A percentile compares a stretch with the other conserved stretches of the same genome.
Conservation (phyloP, 2,888 invertebrate species). For the Habrosyne pyritoides region DNA sequence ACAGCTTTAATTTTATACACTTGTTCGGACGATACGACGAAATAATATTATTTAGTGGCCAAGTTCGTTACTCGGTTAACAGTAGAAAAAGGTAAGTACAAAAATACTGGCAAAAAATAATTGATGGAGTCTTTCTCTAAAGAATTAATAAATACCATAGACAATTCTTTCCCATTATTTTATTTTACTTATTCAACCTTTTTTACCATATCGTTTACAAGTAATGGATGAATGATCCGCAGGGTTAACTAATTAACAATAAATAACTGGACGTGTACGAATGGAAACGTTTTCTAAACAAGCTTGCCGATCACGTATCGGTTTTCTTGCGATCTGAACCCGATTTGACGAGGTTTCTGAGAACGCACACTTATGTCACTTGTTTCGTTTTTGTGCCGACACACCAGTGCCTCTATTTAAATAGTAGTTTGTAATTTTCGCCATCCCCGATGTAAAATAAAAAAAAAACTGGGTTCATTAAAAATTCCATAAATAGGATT, state of each 20-base stretch:
- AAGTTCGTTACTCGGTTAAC: background rate
- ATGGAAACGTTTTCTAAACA: slow-evolving; percentile 38
- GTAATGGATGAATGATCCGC: slow-evolving; percentile 6
- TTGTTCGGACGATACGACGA: slow-evolving; percentile 11
- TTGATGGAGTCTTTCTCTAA: background rate
- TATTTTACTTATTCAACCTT: too few species aligned
- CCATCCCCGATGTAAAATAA: background rate
- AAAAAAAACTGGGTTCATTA: background rate
- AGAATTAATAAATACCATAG: too few species aligned
- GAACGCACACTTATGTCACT: slow-evolving; percentile 38
- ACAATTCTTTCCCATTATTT: too few species aligned
- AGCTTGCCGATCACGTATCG: slow-evolving; percentile 51
- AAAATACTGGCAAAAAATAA: background rate
- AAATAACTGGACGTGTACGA: slow-evolving; percentile 15
- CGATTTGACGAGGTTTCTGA: slow-evolving; percentile 40
- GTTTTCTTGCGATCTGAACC: slow-evolving; percentile 52
- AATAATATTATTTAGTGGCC: background rate
- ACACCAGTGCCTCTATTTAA: background rate
- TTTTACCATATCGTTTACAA: too few species aligned
- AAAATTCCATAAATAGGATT: background rate
- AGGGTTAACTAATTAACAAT: slow-evolving; percentile 3
- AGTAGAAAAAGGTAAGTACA: too few species aligned
- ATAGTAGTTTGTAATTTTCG: background rate
- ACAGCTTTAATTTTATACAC: slow-evolving; percentile 20
- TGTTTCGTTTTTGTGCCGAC: slow-evolving; percentile 28